Percentiles rank a stretch among this genome's conserved stretches.
phyloP scores from a whole-genome alignment of 2,888 invertebrate genomes.

The Rhaphigaster nebulosa region DNA sequence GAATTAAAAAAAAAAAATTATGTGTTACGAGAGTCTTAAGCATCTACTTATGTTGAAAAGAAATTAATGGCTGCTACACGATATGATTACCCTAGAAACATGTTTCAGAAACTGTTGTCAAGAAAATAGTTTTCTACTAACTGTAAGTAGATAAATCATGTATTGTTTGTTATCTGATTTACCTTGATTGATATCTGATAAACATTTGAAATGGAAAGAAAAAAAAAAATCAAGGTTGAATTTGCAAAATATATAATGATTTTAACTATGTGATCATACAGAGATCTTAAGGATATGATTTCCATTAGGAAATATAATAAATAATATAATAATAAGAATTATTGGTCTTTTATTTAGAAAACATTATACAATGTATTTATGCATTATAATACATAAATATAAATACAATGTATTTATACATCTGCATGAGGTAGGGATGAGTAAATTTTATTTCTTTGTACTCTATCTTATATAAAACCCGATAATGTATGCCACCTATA shows the following conservation, averaged over 20 bases:
- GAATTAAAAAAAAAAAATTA: neutral
- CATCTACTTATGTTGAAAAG: neutral
- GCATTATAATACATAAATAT: too few species aligned
- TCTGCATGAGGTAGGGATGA: neutral
- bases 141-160: neutral
- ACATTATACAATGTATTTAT: neutral
- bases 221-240: neutral
- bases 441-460: neutral
- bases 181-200: neutral
- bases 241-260: neutral
- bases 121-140: neutral
- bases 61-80: neutral
- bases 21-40: neutral
- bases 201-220: too few species aligned
- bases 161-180: neutral
- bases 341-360: neutral
- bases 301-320: neutral
- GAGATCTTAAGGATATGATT: neutral
- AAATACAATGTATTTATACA: neutral
- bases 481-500: neutral
- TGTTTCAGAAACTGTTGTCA: neutral
- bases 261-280: neutral
- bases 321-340: neutral
- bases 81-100: neutral
- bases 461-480: neutral